Base-by-base conservation (phyloP, 2,113 vertebrate genomes). In the Hiodon alosoides region DNA sequence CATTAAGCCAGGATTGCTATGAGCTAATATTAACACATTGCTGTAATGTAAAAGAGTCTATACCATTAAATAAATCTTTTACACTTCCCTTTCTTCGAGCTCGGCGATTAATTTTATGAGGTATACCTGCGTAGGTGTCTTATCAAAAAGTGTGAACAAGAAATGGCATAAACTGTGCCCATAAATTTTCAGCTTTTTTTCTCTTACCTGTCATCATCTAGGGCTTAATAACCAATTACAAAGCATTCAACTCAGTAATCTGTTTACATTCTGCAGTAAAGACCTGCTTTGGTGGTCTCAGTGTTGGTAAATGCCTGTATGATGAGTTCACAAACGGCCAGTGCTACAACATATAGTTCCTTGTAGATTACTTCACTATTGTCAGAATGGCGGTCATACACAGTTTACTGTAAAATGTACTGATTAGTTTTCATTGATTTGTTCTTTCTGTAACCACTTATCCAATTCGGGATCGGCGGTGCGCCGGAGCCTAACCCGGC, bases 81-180 rank as follows among this genome's bases (percentile, higher is more conserved):
- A 57, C 67, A 71, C 60, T 64, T 74, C 14, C 46, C 17, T 69
- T 16, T 69, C 54, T 57, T 47, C 59, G n/a, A 10, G 16, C 6
- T 17, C 9, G 54, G 46, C 17, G 53, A 69, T 16, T 53, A 73
- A 73, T 77, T 77, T 51, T 62, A 31, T 13, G 52, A 77, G 64
- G 71, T 77, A 53, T 66, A 72, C 61, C 16, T 68, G 54, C 50
- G 55, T 62, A 68, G 64, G 65, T 73, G 76, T 77, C n/a, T 70
- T 76, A 71, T 57, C 16, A 73, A 69, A 66, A 69, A 47, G 65
- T 60, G 71, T 67, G 57, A 73, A 77, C 4, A 72, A 67, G 8
- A 67, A 75, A 75, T 14, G 51, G 64, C 53, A 60, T 61, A 48
- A 77, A 72, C 57, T 68, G 68, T 47, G 47, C 57, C 11, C 16